Percentiles rank a stretch among this genome's conserved stretches.
phyloP scores from a whole-genome alignment of 2,113 vertebrate genomes.

The Colinus virginianus region DNA sequence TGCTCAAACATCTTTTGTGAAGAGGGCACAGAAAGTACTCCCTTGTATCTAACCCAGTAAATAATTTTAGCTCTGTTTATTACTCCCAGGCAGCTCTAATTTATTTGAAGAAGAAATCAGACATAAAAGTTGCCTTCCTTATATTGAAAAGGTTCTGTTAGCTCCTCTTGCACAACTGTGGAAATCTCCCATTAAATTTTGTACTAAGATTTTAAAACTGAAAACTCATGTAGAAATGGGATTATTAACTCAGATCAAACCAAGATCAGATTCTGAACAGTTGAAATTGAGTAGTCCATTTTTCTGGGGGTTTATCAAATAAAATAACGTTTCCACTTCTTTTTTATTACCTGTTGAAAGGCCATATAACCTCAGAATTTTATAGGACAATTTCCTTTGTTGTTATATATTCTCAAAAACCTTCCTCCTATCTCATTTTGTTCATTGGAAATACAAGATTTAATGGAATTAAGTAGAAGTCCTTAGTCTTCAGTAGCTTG shows the following conservation, averaged over 20 bases:
- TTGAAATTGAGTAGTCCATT: neutral
- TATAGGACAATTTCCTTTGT: neutral
- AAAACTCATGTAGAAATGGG: neutral
- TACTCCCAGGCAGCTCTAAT: slow-evolving; percentile 15
- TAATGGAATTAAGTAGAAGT: neutral
- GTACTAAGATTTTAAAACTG: neutral
- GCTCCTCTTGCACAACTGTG: neutral
- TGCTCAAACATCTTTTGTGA: slow-evolving; percentile 35
- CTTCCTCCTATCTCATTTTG: neutral
- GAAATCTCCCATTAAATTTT: neutral
- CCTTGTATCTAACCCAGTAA: neutral
- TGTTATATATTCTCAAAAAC: neutral
- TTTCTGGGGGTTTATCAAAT: neutral
- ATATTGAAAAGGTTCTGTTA: neutral
- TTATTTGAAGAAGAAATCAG: slow-evolving; percentile 15
- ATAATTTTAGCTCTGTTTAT: slow-evolving; percentile 31
- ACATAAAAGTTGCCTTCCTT: neutral
- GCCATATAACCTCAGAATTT: neutral
- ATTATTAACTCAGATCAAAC: neutral
- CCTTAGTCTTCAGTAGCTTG: neutral
- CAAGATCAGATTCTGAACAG: neutral
- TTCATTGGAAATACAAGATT: neutral
- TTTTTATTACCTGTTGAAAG: neutral
- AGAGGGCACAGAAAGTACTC: slow-evolving; percentile 27
- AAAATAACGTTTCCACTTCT: neutral